phyloP scores from a whole-genome alignment of 2,113 vertebrate species.

The Gambusia holbrooki region DNA sequence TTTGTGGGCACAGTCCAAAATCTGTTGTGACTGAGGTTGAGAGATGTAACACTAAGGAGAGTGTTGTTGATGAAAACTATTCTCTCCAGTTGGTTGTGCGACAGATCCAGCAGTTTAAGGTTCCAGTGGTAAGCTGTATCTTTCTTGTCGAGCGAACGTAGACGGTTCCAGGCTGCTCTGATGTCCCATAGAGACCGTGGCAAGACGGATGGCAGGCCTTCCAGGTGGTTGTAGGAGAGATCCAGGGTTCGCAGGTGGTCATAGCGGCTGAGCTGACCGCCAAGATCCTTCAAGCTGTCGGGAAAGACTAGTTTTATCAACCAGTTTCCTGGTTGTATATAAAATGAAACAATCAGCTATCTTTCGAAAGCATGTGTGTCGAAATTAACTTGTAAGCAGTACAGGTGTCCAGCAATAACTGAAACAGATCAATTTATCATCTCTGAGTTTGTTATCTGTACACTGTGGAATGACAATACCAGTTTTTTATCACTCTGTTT shows the following conservation, averaged over 20 bases:
- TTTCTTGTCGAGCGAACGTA: conserved; percentile 90
- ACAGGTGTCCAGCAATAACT: too few species aligned
- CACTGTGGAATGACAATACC: neutral
- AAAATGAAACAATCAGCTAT: neutral
- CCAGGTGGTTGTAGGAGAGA: conserved; percentile 89
- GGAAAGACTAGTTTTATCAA: neutral
- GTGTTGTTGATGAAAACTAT: conserved; percentile 97
- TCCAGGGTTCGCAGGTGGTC: conserved; percentile 91
- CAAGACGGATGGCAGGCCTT: conserved; percentile 84
- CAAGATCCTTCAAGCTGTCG: conserved; percentile 80
- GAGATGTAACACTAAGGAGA: conserved; percentile 84
- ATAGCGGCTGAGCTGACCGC: conserved; percentile 87
- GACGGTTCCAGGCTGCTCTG: conserved; percentile 86
- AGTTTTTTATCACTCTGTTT: too few species aligned
- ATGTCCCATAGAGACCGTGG: conserved; percentile 93
- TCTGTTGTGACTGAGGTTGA: conserved; percentile 93
- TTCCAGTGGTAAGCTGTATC: conserved; percentile 98
- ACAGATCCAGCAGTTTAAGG: conserved; percentile 88
- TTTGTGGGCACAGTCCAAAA: conserved; percentile 98
- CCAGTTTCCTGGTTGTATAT: neutral
- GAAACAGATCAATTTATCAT: neutral
- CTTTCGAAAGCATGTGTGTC: neutral
- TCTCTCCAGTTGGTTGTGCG: conserved; percentile 89
- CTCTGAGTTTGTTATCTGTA: neutral
- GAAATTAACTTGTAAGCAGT: neutral